Base-by-base conservation (phyloP, 2,113 vertebrate species). In the Cynoglossus semilaevis region DNA sequence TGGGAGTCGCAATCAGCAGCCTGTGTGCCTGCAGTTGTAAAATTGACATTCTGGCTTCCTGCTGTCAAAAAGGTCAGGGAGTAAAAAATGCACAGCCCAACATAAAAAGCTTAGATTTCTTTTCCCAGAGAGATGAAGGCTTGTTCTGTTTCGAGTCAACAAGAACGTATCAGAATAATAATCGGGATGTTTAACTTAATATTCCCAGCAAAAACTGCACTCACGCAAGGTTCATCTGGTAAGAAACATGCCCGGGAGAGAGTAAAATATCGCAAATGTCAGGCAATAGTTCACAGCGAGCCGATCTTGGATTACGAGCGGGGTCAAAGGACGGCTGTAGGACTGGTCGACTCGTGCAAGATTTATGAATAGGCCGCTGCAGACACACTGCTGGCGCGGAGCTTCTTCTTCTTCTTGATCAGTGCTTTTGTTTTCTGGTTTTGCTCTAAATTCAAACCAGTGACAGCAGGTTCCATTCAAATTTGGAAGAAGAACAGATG, bases 1-100 rank as follows among this genome's bases (percentile, higher is more conserved):
- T 55, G 10, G 44, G 15, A 53, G 43, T 13, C 76, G 16, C 14
- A 76, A 72, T 80, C 52, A 76, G 15, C 40, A 59, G 14, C 52
- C 19, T 1, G 14, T 51, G 17, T 11, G 17, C 12, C 51, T 37
- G 41, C 14, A 35, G 22, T n/a, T 43, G 29, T 13, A 45, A 50
- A 67, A 59, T 9, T n/a, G 17, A 44, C 8, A 1, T 16, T 64
- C 50, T 65, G 29, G 16, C 40, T 69, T 35, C 13, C 29, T 15
- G 11, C 2, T 13, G 15, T 52, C 42, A 51, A 47, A 51, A 51
- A 43, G 18, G 15, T 41, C 35, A 52, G 5, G 15, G 44, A 11
- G 7, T 41, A 34, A 12, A 7, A 7, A 44, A 6, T 15, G 13
- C 1, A 9, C 1, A 0, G 46, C 29, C 35, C n/a, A 51, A 16